phyloP scores from a whole-genome alignment of 2,797 vertebrate species.

The Bucorvus abyssinicus region DNA sequence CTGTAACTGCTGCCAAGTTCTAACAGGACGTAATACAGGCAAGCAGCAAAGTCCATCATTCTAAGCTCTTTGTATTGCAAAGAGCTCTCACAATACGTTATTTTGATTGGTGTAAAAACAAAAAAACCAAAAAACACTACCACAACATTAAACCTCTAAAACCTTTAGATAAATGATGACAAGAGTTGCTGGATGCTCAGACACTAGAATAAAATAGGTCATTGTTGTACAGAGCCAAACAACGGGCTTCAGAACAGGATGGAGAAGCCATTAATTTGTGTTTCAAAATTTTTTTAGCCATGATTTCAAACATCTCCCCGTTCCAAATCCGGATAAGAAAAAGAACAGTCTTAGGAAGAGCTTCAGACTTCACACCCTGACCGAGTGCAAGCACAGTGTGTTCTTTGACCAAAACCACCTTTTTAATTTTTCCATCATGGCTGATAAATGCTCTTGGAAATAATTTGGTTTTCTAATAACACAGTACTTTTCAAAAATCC shows the following conservation, averaged over 20 bases:
- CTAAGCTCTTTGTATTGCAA: constrained; percentile 38
- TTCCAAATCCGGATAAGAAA: neutral
- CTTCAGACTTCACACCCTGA: neutral
- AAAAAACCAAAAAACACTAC: neutral
- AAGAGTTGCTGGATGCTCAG: neutral
- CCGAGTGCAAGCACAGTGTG: neutral
- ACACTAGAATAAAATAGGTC: neutral
- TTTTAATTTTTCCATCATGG: neutral
- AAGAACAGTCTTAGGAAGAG: neutral
- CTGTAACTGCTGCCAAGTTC: constrained; percentile 54
- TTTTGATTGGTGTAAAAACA: constrained; percentile 52
- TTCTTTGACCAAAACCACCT: neutral
- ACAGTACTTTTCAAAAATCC: neutral
- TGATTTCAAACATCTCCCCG: neutral
- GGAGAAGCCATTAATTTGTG: neutral
- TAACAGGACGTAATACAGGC: neutral
- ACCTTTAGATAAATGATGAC: constrained; percentile 21
- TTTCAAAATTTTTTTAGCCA: neutral
- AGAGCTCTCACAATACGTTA: constrained; percentile 51
- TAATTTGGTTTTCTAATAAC: neutral
- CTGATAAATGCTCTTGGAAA: neutral
- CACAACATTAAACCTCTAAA: constrained; percentile 39
- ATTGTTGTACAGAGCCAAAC: neutral
- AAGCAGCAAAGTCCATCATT: constrained; percentile 25
- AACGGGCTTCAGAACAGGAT: neutral